phyloP scores from a whole-genome alignment of 2,797 vertebrate species.

The Eulemur mongoz region DNA sequence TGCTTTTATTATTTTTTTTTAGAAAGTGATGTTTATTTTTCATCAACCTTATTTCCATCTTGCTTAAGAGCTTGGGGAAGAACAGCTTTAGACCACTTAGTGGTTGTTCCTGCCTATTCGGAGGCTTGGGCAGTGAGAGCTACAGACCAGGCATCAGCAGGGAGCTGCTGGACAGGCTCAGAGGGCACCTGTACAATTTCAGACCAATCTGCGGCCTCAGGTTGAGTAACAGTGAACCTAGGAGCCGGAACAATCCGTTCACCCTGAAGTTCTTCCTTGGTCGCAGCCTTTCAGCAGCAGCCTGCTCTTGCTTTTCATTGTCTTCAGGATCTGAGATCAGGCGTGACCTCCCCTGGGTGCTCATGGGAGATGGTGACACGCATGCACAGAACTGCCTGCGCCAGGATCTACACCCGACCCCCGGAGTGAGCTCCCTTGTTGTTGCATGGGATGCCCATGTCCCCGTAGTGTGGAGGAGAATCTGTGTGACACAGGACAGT shows the following conservation, averaged over 20 bases:
- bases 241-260: background rate
- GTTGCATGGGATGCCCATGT: background rate
- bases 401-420: background rate
- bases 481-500: background rate
- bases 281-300: background rate
- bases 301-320: background rate
- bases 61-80: background rate
- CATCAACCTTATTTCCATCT: background rate
- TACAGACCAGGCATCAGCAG: background rate
- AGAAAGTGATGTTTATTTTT: background rate
- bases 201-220: too few relatives aligned
- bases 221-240: background rate
- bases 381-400: background rate
- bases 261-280: background rate
- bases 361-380: background rate
- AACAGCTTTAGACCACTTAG: background rate
- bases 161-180: background rate
- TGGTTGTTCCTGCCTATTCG: too few relatives aligned
- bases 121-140: background rate
- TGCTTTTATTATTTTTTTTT: background rate
- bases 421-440: background rate
- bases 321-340: background rate
- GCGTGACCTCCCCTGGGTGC: rapidly evolving
- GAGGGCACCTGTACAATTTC: background rate
- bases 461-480: background rate